These are phyloP conservation scores for Salvelinus fontinalis DNA, from an alignment of 2,113 vertebrate genomes.

Conservation along the genomic window DNA sequence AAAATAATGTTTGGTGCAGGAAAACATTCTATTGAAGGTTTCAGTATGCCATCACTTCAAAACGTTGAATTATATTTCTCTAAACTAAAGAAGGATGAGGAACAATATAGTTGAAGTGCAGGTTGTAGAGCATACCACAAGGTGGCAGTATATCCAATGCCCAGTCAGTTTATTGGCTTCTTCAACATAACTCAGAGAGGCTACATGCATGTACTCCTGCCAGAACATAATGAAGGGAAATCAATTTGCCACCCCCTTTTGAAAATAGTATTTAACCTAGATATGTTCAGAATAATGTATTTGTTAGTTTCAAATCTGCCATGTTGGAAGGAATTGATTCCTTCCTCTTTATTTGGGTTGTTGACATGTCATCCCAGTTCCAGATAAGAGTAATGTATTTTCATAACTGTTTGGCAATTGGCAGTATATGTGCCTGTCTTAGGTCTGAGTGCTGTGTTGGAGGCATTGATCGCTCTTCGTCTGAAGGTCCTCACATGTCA, in stretches of 20 bases:
- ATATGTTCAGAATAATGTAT: background rate
- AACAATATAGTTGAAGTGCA: constrained; percentile 34
- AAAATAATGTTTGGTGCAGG: no score
- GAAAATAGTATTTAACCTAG: background rate
- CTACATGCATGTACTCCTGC: background rate
- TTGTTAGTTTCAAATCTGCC: background rate
- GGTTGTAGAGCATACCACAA: constrained; percentile 56
- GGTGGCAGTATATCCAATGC: constrained; percentile 65
- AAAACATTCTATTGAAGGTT: no score
- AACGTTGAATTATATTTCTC: no score
- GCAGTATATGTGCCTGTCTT: background rate
- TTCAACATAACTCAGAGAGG: background rate
- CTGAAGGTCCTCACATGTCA: constrained; percentile 71
- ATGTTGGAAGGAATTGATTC: constrained; percentile 40
- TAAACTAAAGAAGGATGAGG: no score
- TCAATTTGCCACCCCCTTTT: background rate
- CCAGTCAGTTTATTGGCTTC: background rate
- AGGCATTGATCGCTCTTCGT: constrained; percentile 59
- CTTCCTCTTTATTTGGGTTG: background rate
- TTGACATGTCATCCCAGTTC: constrained; percentile 8
- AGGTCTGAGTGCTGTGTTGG: constrained; percentile 58
- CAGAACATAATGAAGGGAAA: background rate
- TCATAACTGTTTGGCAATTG: background rate
- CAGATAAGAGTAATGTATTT: constrained; percentile 14
- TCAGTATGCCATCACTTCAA: no score